A percentile compares a stretch with the other conserved stretches of the same genome.
These are phyloP conservation scores for Poicephalus meyeri DNA, from an alignment of 2,113 vertebrate species.

Conservation along the genomic window DNA sequence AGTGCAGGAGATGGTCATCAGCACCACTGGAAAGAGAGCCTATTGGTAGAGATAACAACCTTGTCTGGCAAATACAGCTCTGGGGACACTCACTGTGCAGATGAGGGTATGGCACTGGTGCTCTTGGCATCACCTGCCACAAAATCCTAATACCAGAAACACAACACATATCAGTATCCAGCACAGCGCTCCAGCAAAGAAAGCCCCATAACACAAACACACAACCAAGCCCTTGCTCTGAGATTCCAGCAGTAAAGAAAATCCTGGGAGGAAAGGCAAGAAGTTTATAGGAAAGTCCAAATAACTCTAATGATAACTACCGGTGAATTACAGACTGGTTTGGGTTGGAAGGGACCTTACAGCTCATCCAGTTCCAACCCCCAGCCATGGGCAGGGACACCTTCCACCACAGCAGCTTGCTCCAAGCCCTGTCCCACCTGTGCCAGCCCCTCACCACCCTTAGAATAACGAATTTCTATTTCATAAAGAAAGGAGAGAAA, in stretches of 20 bases:
- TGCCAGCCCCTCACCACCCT: neutral
- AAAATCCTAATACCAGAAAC: neutral
- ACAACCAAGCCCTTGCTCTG: neutral
- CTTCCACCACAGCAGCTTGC: neutral
- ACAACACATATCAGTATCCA: neutral
- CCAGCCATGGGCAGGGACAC: neutral
- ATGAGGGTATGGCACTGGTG: rapidly evolving
- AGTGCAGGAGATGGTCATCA: neutral
- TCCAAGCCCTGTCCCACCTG: neutral
- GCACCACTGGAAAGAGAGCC: neutral
- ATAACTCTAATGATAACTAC: neutral
- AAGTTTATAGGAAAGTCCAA: neutral
- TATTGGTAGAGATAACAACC: neutral
- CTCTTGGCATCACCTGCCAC: neutral
- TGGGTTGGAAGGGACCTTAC: neutral
- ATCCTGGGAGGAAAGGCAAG: neutral
- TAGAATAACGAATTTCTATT: neutral
- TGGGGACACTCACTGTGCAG: neutral
- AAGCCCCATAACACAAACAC: neutral
- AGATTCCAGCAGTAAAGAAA: neutral
- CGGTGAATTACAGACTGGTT: neutral
- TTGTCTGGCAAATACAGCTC: neutral
- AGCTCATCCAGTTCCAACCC: neutral
- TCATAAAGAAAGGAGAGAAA: neutral
- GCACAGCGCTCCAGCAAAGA: neutral